phyloP scores from a whole-genome alignment of 2,797 vertebrate genomes.

The Tokudaia tokunoshimensis region DNA sequence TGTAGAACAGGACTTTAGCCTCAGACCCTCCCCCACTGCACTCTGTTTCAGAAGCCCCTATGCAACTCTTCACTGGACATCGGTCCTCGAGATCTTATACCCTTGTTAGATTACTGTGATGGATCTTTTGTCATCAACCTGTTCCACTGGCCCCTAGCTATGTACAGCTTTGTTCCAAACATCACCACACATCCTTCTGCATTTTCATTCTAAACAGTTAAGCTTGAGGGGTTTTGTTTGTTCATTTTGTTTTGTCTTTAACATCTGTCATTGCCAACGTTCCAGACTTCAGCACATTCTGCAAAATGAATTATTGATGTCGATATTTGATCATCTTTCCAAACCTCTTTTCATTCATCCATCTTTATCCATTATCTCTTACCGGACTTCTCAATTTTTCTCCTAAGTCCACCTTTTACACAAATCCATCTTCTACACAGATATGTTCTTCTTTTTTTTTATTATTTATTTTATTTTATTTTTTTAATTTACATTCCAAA shows the following conservation, averaged over 20 bases:
- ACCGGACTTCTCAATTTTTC: background rate
- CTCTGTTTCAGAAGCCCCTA: background rate
- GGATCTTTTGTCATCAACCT: background rate
- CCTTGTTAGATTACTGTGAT: background rate
- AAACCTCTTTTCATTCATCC: background rate
- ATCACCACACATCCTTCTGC: background rate
- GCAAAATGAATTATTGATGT: background rate
- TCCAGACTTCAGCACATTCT: background rate
- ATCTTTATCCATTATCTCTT: background rate
- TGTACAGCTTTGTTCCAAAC: background rate
- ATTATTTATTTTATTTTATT: no score
- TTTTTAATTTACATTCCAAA: no score
- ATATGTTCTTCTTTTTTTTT: conserved; percentile 7
- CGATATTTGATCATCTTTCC: background rate
- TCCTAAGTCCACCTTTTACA: background rate
- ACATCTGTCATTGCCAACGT: background rate
- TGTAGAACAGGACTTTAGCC: background rate
- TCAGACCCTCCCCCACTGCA: rapidly evolving
- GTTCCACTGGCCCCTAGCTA: background rate
- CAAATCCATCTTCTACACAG: background rate
- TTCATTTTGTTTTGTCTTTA: background rate
- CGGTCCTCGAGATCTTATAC: background rate
- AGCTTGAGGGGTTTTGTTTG: background rate
- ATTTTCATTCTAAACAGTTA: background rate
- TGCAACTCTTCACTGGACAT: background rate